Percentiles rank a stretch among this genome's conserved stretches.
Evolutionary conservation across 2,888 invertebrate species (phyloP).

Genomic region (Rotaria socialis): DNA sequence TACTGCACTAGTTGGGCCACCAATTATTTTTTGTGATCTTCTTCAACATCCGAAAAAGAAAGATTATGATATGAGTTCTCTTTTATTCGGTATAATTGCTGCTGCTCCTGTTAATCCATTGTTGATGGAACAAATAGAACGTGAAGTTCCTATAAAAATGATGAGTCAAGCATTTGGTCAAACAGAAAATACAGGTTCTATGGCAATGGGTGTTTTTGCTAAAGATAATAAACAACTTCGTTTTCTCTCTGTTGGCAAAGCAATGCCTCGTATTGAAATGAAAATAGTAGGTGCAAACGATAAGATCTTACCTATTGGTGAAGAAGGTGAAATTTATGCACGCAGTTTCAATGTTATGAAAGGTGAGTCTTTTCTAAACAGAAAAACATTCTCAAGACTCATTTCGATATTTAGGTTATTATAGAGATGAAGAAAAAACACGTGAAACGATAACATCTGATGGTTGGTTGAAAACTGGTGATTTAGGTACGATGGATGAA

Average conservation of each 20-base stretch:
- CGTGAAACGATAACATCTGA: neutral
- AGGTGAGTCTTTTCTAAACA: neutral
- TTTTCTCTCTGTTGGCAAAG: constrained; percentile 40
- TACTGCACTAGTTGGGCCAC: constrained; percentile 40
- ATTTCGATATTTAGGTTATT: neutral
- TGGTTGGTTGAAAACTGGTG: constrained; percentile 45
- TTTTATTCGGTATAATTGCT: constrained; percentile 38
- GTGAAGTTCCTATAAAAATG: constrained; percentile 32
- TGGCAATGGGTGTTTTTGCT: neutral
- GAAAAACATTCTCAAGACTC: too few relatives aligned
- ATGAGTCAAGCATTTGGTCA: constrained; percentile 37
- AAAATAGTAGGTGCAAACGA: constrained; percentile 38
- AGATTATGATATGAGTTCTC: constrained; percentile 23
- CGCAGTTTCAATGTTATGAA: constrained; percentile 36
- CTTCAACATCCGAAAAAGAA: constrained; percentile 30
- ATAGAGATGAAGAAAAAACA: constrained; percentile 44
- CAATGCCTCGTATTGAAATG: constrained; percentile 37
- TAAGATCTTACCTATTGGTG: constrained; percentile 20
- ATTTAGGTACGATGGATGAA: constrained; percentile 44
- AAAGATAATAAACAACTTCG: constrained; percentile 24
- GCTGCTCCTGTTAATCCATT: constrained; percentile 39
- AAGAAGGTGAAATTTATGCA: constrained; percentile 41
- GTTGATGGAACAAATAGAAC: constrained; percentile 30
- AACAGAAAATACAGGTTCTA: neutral
- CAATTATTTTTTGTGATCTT: constrained; percentile 43